These are phyloP conservation scores for Barbus barbus DNA, from an alignment of 2,113 vertebrate species.

Conservation along the genomic window DNA sequence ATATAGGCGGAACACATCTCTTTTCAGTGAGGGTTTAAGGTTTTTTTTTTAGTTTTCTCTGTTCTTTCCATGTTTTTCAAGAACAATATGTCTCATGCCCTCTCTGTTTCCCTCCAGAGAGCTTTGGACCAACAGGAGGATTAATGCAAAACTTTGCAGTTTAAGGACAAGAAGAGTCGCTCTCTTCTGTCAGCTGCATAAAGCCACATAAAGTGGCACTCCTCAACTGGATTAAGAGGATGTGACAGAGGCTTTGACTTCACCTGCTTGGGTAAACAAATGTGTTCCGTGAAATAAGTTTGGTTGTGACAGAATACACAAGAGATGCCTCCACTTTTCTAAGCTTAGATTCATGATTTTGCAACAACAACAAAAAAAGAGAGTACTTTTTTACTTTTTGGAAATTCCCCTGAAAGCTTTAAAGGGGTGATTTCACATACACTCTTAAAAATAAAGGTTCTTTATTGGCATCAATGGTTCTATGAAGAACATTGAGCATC, in stretches of 20 bases:
- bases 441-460: no score
- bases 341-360: background rate
- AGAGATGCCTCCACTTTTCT: background rate
- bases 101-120: slow-evolving; percentile 37
- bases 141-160: slow-evolving; percentile 16
- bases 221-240: background rate
- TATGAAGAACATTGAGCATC: no score
- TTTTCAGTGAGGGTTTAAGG: slow-evolving; percentile 53
- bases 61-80: slow-evolving; percentile 40
- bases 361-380: background rate
- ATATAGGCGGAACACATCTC: slow-evolving; percentile 56
- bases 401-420: background rate
- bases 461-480: no score
- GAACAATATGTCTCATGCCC: slow-evolving; percentile 51
- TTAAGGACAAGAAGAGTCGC: background rate
- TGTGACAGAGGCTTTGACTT: background rate
- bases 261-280: background rate
- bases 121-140: background rate
- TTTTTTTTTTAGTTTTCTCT: background rate
- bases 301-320: no score
- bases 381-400: background rate
- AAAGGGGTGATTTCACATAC: no score
- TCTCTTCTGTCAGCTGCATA: background rate
- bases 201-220: background rate
- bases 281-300: background rate